These are phyloP conservation scores for Melanostigma gelatinosum DNA, from an alignment of 2,113 vertebrate genomes.

Conservation along the genomic window DNA sequence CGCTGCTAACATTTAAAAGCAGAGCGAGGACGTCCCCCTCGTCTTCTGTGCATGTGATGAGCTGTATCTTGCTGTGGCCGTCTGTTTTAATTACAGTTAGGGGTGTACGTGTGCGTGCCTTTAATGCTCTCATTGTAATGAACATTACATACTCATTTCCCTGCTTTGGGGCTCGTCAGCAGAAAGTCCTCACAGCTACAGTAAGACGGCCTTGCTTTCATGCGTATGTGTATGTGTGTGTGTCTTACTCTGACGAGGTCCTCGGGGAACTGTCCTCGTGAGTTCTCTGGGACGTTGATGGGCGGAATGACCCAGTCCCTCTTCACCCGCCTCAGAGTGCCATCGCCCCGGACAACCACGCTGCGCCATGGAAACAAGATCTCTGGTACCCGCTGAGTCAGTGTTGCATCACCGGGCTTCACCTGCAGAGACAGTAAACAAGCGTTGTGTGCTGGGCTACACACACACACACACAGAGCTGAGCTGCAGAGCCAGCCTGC, in stretches of 20 bases:
- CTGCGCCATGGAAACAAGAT: slow-evolving; percentile 90
- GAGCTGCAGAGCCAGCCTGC: not conserved
- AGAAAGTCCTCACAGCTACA: not conserved
- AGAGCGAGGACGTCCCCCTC: not conserved
- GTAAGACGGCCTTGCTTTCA: not conserved
- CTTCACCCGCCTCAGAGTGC: slow-evolving; percentile 91
- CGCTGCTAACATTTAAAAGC: not conserved
- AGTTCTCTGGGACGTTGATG: slow-evolving; percentile 97
- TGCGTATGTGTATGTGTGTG: slow-evolving; percentile 18
- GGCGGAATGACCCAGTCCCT: slow-evolving; percentile 99
- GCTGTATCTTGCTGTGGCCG: not conserved
- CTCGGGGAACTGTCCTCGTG: slow-evolving; percentile 95
- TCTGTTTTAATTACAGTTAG: not conserved
- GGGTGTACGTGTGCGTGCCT: not conserved
- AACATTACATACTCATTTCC: not conserved
- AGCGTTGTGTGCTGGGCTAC: slow-evolving; percentile 15
- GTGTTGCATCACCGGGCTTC: slow-evolving; percentile 55
- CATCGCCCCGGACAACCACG: slow-evolving; percentile 81
- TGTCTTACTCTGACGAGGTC: slow-evolving; percentile 94
- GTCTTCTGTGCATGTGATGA: not conserved
- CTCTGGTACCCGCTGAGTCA: slow-evolving; percentile 85
- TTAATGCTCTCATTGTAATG: not conserved
- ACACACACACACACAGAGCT: slow-evolving; percentile 1
- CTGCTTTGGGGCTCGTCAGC: not conserved
- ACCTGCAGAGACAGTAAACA: slow-evolving; percentile 69